phyloP scores from a whole-genome alignment of 2,888 invertebrate genomes.

The Hedychridium roseum region DNA sequence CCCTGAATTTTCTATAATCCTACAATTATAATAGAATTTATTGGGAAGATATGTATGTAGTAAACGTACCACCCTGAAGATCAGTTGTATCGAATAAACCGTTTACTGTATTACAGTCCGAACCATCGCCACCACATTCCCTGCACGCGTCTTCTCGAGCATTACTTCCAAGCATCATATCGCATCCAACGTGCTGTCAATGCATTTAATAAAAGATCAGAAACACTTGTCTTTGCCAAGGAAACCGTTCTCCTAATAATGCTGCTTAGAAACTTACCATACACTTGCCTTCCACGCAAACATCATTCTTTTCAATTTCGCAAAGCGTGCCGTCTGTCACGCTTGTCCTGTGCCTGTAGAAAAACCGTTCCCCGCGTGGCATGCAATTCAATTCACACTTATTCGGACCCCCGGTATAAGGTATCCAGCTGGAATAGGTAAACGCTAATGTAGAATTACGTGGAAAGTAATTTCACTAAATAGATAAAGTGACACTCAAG shows the following conservation, averaged over 20 bases:
- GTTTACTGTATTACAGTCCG: conserved; percentile 81
- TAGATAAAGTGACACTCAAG: no score
- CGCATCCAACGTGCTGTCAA: conserved; percentile 87
- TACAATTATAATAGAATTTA: no score
- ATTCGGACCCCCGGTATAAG: conserved; percentile 86
- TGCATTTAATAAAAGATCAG: neutral
- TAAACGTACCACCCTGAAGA: conserved; percentile 76
- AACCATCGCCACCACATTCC: conserved; percentile 91
- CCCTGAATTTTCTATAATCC: no score
- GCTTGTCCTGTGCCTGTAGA: conserved; percentile 82
- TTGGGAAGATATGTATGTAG: no score
- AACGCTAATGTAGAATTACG: no score
- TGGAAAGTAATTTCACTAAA: no score
- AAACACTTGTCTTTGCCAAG: neutral
- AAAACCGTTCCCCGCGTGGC: conserved; percentile 90
- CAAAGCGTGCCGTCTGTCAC: conserved; percentile 88
- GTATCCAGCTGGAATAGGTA: conserved; percentile 76
- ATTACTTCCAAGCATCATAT: conserved; percentile 89
- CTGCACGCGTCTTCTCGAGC: conserved; percentile 90
- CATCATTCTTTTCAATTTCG: conserved; percentile 82
- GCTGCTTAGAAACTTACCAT: conserved; percentile 81
- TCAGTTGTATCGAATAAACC: conserved; percentile 78
- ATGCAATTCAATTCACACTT: conserved; percentile 96
- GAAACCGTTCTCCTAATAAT: neutral
- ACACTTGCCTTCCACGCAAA: conserved; percentile 95